A percentile compares a stretch with the other conserved stretches of the same genome.
phyloP scores from a whole-genome alignment of 1,140 invertebrate genomes.

The Listronotus bonariensis region DNA sequence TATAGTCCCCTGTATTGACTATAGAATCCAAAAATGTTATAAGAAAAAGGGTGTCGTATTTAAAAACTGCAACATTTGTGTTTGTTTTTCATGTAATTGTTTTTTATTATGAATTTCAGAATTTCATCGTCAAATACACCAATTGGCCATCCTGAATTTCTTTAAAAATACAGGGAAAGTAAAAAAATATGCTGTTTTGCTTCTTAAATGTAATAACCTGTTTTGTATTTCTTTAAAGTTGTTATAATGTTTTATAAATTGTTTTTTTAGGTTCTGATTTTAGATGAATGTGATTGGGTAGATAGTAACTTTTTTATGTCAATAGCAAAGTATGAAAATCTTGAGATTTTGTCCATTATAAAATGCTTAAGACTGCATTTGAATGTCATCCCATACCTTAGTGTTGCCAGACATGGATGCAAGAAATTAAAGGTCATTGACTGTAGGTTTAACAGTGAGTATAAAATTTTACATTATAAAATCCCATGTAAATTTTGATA shows the following conservation, averaged over 20 bases:
- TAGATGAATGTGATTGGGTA: slow-evolving; percentile 47
- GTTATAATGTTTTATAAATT: too few species aligned
- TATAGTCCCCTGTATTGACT: too few species aligned
- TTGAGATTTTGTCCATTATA: slow-evolving; percentile 48
- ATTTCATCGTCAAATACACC: neutral
- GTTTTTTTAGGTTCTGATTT: slow-evolving; percentile 45
- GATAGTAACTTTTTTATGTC: slow-evolving; percentile 45
- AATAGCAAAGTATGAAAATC: slow-evolving; percentile 44
- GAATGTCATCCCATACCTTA: slow-evolving; percentile 43
- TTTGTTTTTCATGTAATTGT: too few species aligned
- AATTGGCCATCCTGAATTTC: too few species aligned
- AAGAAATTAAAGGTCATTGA: slow-evolving; percentile 47
- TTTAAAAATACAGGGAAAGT: neutral
- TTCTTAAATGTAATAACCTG: neutral
- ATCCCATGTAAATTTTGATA: too few species aligned
- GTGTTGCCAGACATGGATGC: slow-evolving; percentile 45
- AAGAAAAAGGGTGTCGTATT: too few species aligned
- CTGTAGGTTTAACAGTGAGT: slow-evolving; percentile 41
- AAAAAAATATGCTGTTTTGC: too few species aligned
- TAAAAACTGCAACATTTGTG: too few species aligned
- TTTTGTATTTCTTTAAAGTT: neutral
- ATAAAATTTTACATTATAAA: too few species aligned
- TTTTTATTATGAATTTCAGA: too few species aligned
- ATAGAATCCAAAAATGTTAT: too few species aligned
- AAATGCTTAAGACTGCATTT: slow-evolving; percentile 45